phyloP scores from a whole-genome alignment of 2,797 vertebrate genomes.

The Argentina silus region DNA sequence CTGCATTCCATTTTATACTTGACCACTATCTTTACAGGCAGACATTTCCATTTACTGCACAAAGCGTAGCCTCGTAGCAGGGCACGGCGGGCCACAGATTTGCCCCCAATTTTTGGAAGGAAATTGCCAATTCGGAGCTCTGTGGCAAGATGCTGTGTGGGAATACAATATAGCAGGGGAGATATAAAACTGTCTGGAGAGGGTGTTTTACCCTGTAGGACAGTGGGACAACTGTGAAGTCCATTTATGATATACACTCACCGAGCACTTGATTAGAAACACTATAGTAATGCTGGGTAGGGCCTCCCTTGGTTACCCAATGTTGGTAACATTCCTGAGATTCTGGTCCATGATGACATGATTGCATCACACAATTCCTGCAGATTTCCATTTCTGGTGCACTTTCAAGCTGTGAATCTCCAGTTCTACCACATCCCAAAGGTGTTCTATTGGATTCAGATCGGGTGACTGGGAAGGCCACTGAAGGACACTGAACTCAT shows the following conservation, averaged over 20 bases:
- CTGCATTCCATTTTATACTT: slow-evolving; percentile 27
- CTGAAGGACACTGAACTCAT: too few species aligned
- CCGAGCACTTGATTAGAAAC: too few species aligned
- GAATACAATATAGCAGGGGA: slow-evolving; percentile 29
- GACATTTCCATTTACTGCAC: slow-evolving; percentile 4
- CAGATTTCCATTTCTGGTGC: too few species aligned
- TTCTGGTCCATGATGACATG: too few species aligned
- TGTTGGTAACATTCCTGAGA: too few species aligned
- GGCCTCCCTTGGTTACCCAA: too few species aligned
- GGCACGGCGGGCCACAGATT: slow-evolving; percentile 10
- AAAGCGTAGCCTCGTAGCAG: not conserved
- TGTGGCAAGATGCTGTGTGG: slow-evolving; percentile 8
- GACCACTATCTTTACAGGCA: slow-evolving; percentile 15
- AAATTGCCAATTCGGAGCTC: slow-evolving; percentile 29
- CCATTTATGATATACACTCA: slow-evolving; percentile 27
- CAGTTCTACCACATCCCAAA: too few species aligned
- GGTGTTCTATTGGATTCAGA: too few species aligned
- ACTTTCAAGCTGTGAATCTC: too few species aligned
- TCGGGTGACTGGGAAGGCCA: too few species aligned
- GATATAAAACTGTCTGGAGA: slow-evolving; percentile 10
- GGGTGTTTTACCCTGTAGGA: slow-evolving; percentile 25
- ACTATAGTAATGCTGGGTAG: too few species aligned
- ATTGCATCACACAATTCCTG: too few species aligned
- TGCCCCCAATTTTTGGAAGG: slow-evolving; percentile 15
- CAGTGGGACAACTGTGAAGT: slow-evolving; percentile 5